These are phyloP conservation scores for Drosophila suboccidentalis DNA, from an alignment of 2,888 invertebrate genomes.

Conservation along the genomic window DNA sequence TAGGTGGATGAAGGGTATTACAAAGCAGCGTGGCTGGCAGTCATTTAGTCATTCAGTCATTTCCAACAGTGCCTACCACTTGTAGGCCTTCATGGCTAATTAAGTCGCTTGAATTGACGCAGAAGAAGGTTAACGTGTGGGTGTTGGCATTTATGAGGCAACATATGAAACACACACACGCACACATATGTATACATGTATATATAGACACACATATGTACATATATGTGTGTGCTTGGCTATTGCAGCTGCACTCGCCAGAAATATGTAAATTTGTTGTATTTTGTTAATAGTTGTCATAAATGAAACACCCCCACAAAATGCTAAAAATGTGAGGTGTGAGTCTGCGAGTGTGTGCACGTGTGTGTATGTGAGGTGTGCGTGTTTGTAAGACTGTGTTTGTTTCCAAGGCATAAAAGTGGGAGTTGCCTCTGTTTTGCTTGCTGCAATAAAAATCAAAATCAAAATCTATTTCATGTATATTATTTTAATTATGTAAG, in stretches of 20 bases:
- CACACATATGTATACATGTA: slow-evolving; percentile 1
- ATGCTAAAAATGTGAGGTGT: slow-evolving; percentile 59
- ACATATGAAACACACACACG: slow-evolving; percentile 43
- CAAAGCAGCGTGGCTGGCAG: slow-evolving; percentile 27
- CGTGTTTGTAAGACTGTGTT: slow-evolving; percentile 21
- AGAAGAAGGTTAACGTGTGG: slow-evolving; percentile 75
- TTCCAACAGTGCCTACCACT: slow-evolving; percentile 51
- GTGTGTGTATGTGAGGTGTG: not conserved
- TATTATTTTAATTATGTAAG: slow-evolving; percentile 2
- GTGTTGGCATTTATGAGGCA: slow-evolving; percentile 74
- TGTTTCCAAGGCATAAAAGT: slow-evolving; percentile 53
- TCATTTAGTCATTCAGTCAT: slow-evolving; percentile 31
- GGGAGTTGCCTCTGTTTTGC: slow-evolving; percentile 32
- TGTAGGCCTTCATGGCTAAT: slow-evolving; percentile 79
- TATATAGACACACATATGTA: not conserved
- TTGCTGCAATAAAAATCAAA: slow-evolving; percentile 29
- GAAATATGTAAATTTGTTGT: slow-evolving; percentile 65
- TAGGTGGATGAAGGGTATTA: slow-evolving; percentile 13
- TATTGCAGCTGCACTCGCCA: slow-evolving; percentile 70
- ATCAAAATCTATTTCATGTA: slow-evolving; percentile 24
- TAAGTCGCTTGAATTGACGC: slow-evolving; percentile 71
- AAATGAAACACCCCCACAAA: slow-evolving; percentile 65
- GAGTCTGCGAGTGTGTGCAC: not conserved
- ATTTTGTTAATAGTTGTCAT: slow-evolving; percentile 66
- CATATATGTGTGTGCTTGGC: slow-evolving; percentile 10